Evolutionary conservation across 2,797 vertebrate genomes (phyloP), one percentile per base, ranked within the genome.

Genomic region (Enoplosus armatus): DNA sequence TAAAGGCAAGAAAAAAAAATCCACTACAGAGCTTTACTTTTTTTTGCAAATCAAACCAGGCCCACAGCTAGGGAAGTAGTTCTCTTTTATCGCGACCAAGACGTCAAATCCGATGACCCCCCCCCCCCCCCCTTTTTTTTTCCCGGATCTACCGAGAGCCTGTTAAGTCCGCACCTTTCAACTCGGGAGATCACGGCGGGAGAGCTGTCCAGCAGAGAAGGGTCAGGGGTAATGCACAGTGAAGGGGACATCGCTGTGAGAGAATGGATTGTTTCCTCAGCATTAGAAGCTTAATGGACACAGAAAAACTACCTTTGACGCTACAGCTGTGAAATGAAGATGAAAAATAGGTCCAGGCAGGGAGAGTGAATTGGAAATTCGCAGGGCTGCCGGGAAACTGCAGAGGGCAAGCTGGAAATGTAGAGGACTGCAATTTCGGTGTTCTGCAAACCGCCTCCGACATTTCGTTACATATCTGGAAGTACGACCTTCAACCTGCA

Each of bases 281-380:
- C 77, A 88, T 89, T 88, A 85, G 91, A 85, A 90, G 83, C 79
- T 72, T 86, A 93, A 92, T 90, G 85, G 86, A 87, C 71, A 90
- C 53, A 76, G 79, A 86, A 79, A 87, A 92, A 86, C 62, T 78
- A 74, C 66, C 68, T 83, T 62, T 89, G 87, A 89, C 78, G 79
- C 83, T 66, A 48, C 73, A 76, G 64, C 82, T 63, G 82, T 58
- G 76, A 85, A 79, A 89, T 45, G 67, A 78, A 83, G 75, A 90
- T 90, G 85, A 89, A 81, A 91, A 90, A 89, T 70, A 79, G 72
- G 54, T 12, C 20, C 11, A 1, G 75, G 77, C 63, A 75, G 77
- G 51, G 35, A 58, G 51, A 72, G 64, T 67, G 84, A 72, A 90
- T 86, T 82, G 70, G 73, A 74, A 77, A 72, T 58, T 63, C 29